phyloP scores from a whole-genome alignment of 1,140 invertebrate genomes.

The Vanessa tameamea region DNA sequence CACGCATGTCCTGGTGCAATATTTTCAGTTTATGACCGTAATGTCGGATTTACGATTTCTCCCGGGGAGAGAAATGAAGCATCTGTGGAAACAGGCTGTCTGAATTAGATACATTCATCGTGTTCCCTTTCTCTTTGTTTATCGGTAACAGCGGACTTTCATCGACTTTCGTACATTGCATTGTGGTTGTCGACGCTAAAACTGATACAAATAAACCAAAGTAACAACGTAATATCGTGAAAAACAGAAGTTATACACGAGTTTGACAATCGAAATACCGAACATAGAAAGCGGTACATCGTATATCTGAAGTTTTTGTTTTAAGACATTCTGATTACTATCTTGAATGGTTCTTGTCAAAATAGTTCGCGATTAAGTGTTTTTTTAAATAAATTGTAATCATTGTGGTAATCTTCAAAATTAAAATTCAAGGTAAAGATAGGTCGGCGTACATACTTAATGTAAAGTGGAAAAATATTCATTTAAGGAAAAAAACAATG shows the following conservation, averaged over 20 bases:
- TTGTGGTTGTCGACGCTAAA: slow-evolving; percentile 36
- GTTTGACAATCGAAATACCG: neutral
- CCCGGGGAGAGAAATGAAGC: slow-evolving; percentile 25
- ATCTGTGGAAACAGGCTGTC: slow-evolving; percentile 36
- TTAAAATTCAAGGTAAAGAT: slow-evolving; percentile 59
- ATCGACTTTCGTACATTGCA: slow-evolving; percentile 46
- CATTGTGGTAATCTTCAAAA: slow-evolving; percentile 40
- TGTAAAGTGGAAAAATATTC: slow-evolving; percentile 16
- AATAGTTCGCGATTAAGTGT: neutral
- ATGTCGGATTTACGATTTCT: slow-evolving; percentile 33
- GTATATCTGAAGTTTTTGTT: neutral
- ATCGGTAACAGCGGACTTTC: slow-evolving; percentile 51
- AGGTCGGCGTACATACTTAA: slow-evolving; percentile 27
- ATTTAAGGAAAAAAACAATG: slow-evolving; percentile 20
- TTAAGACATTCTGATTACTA: neutral
- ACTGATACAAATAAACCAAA: slow-evolving; percentile 28
- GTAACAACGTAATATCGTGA: slow-evolving; percentile 29
- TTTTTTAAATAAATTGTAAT: neutral
- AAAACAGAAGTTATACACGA: slow-evolving; percentile 12
- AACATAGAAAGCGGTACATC: neutral
- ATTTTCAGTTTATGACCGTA: neutral
- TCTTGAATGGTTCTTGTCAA: neutral
- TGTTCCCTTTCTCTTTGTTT: slow-evolving; percentile 56
- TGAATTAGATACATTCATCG: slow-evolving; percentile 47
- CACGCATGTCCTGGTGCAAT: neutral